Conservation (phyloP, 2,113 vertebrate species). For the Gallinago jamesoni region DNA sequence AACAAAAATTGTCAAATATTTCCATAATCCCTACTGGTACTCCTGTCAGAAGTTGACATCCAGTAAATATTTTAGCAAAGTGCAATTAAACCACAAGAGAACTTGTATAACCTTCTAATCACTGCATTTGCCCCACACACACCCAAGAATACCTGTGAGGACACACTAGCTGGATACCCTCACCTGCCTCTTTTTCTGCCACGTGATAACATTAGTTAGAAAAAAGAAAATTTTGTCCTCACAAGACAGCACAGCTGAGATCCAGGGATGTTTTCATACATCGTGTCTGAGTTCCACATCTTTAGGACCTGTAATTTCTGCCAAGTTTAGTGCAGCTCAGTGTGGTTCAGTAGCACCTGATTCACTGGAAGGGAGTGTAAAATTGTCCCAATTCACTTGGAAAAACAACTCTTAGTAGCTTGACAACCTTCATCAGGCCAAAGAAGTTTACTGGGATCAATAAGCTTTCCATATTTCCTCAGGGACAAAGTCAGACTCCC, state of each 20-base stretch:
- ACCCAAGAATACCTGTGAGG: neutral
- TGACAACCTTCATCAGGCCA: neutral
- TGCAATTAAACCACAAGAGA: neutral
- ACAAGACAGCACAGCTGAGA: neutral
- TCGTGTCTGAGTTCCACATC: neutral
- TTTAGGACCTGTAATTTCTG: neutral
- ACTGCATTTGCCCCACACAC: rapidly evolving
- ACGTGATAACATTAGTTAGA: neutral
- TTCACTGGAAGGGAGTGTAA: neutral
- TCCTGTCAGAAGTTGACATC: neutral
- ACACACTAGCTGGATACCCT: neutral
- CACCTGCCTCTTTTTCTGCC: neutral
- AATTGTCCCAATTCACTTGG: neutral
- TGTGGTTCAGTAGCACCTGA: neutral
- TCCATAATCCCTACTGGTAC: neutral
- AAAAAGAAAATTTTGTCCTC: neutral
- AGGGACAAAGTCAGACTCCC: neutral
- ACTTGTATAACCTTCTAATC: neutral
- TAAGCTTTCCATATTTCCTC: neutral
- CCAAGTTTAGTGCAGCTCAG: neutral
- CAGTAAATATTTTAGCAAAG: neutral
- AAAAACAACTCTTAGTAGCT: neutral
- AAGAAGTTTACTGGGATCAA: neutral
- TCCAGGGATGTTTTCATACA: neutral
- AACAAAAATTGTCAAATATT: neutral